Evolutionary conservation across 2,797 vertebrate genomes (phyloP).

Genomic region (Scleropages formosus): DNA sequence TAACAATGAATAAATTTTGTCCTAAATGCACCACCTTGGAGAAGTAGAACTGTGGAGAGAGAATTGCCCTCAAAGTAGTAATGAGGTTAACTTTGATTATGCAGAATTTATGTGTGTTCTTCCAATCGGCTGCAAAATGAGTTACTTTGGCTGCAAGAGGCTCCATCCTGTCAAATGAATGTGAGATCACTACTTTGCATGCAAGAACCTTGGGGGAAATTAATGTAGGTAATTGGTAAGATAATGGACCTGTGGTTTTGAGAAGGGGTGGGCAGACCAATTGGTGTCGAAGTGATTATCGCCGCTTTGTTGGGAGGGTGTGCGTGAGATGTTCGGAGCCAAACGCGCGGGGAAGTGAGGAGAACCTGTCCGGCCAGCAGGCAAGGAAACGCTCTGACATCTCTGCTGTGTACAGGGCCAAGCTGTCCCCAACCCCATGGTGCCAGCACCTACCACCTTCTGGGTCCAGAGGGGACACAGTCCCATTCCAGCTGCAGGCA

Average conservation of each 20-base stretch:
- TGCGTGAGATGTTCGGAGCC: too few relatives aligned
- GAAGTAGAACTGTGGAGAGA: neutral
- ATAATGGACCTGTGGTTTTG: neutral
- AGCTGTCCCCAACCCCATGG: constrained; percentile 57
- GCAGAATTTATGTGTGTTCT: too few relatives aligned
- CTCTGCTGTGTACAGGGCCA: constrained; percentile 60
- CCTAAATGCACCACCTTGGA: too few relatives aligned
- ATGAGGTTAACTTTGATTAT: neutral
- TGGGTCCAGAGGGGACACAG: constrained; percentile 67
- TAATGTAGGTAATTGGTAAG: neutral
- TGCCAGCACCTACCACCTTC: constrained; percentile 68
- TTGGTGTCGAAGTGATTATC: too few relatives aligned
- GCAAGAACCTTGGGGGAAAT: neutral
- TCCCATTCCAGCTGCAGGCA: constrained; percentile 59
- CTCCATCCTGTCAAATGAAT: neutral
- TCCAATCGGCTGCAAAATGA: neutral
- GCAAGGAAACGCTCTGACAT: neutral
- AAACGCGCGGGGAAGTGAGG: too few relatives aligned
- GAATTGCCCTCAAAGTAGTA: neutral
- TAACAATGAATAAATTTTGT: too few relatives aligned
- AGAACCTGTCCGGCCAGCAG: neutral
- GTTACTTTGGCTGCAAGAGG: neutral
- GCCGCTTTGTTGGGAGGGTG: too few relatives aligned
- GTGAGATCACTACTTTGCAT: neutral
- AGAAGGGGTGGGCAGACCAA: neutral